A percentile compares a stretch with the other conserved stretches of the same genome.
Evolutionary conservation across 2,797 vertebrate genomes (phyloP).

Genomic region (Lemur catta): DNA sequence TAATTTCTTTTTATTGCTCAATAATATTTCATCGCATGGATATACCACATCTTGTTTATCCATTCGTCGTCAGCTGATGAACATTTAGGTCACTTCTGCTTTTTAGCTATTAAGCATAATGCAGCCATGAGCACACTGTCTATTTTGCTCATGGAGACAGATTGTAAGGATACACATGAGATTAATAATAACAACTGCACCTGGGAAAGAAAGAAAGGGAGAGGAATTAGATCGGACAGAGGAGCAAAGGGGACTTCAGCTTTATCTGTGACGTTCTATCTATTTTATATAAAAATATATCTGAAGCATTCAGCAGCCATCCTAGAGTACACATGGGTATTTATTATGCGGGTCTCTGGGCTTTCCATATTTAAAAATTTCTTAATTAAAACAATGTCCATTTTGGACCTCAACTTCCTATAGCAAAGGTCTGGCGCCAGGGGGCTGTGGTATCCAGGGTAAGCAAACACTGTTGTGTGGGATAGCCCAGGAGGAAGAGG

Average conservation of each 20-base stretch:
- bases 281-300: constrained; percentile 35
- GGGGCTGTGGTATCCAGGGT: background rate
- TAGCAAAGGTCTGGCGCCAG: background rate
- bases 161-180: background rate
- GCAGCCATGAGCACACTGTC: background rate
- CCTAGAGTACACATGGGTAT: background rate
- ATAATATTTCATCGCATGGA: background rate
- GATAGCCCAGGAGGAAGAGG: background rate
- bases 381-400: background rate
- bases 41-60: background rate
- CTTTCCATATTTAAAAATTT: background rate
- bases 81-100: background rate
- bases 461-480: background rate
- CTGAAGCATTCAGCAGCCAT: background rate
- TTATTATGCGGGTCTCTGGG: background rate
- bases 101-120: background rate
- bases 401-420: background rate
- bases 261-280: constrained; percentile 17
- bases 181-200: constrained; percentile 6
- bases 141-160: background rate
- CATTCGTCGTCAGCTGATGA: background rate
- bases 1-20: background rate
- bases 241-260: constrained; percentile 8
- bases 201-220: background rate
- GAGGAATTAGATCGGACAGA: background rate